Conservation (phyloP, 2,113 vertebrate genomes). For the Oreotrochilus melanogaster region DNA sequence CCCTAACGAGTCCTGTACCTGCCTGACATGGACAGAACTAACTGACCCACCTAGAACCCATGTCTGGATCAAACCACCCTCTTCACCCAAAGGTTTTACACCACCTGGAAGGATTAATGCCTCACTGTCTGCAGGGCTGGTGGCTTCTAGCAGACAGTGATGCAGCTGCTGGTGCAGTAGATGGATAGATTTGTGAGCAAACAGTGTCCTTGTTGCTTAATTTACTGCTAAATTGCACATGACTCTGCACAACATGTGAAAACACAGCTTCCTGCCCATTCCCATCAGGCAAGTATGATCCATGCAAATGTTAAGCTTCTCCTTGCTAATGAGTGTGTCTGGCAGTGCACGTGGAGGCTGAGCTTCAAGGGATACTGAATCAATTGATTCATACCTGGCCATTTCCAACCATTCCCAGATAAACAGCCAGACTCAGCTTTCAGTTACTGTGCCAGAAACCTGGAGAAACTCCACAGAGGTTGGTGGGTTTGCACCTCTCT, state of each 20-base stretch:
- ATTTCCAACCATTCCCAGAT: not conserved
- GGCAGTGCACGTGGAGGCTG: not conserved
- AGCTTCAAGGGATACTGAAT: not conserved
- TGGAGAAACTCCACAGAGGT: constrained; percentile 22
- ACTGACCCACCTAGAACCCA: not conserved
- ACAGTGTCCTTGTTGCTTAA: not conserved
- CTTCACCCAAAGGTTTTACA: not conserved
- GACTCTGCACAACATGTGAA: not conserved
- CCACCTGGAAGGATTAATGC: not conserved
- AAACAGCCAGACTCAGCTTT: not conserved
- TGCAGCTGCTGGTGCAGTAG: not conserved
- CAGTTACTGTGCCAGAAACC: constrained; percentile 46
- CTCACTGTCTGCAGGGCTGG: not conserved
- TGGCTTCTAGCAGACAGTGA: not conserved
- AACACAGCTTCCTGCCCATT: not conserved
- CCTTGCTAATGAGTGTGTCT: not conserved
- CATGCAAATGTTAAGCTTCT: not conserved
- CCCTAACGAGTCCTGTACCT: constrained; percentile 42
- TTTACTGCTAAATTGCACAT: not conserved
- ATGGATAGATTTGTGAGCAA: not conserved
- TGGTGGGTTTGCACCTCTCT: not conserved
- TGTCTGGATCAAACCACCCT: constrained; percentile 2
- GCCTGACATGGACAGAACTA: constrained; percentile 35
- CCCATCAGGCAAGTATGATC: constrained; percentile 23
- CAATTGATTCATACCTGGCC: not conserved